These are phyloP conservation scores for Choloepus hoffmanni DNA, from an alignment of 2,113 vertebrate genomes.

Conservation along the genomic window DNA sequence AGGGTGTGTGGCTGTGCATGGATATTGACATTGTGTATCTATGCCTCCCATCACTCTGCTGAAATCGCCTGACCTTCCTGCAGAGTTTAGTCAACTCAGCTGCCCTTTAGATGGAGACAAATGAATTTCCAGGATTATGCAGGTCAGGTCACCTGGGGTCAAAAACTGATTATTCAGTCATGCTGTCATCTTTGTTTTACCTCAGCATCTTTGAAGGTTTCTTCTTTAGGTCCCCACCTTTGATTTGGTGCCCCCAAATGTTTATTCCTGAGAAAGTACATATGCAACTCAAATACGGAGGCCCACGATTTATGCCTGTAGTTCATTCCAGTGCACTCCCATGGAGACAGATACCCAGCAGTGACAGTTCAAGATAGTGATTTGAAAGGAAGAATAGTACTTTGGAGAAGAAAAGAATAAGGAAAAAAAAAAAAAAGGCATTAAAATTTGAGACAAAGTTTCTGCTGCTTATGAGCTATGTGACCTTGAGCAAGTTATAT, in stretches of 20 bases:
- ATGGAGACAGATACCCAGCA: not conserved
- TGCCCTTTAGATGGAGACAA: slow-evolving; percentile 68
- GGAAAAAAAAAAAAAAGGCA: not conserved
- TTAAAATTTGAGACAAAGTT: not conserved
- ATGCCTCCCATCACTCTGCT: slow-evolving; percentile 42
- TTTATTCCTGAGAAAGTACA: slow-evolving; percentile 39
- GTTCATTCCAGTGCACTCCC: not conserved
- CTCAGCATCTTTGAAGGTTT: slow-evolving; percentile 32
- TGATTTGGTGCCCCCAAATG: slow-evolving; percentile 32
- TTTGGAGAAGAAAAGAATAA: not conserved
- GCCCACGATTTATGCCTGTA: not conserved
- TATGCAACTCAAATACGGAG: slow-evolving; percentile 52
- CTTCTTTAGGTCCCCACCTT: slow-evolving; percentile 67
- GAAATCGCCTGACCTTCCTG: slow-evolving; percentile 61
- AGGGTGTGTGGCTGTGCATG: not conserved
- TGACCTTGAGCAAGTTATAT: not conserved
- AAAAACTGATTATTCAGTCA: slow-evolving; percentile 73
- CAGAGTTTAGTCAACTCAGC: slow-evolving; percentile 66
- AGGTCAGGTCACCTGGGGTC: slow-evolving; percentile 69
- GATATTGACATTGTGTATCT: slow-evolving; percentile 63
- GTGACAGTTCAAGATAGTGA: not conserved
- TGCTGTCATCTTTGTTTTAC: slow-evolving; percentile 53
- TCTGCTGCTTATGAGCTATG: not conserved
- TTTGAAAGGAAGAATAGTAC: slow-evolving; percentile 29
- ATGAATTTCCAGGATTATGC: slow-evolving; percentile 70